Conservation (phyloP, 2,888 invertebrate genomes). For the Operophtera brumata region DNA sequence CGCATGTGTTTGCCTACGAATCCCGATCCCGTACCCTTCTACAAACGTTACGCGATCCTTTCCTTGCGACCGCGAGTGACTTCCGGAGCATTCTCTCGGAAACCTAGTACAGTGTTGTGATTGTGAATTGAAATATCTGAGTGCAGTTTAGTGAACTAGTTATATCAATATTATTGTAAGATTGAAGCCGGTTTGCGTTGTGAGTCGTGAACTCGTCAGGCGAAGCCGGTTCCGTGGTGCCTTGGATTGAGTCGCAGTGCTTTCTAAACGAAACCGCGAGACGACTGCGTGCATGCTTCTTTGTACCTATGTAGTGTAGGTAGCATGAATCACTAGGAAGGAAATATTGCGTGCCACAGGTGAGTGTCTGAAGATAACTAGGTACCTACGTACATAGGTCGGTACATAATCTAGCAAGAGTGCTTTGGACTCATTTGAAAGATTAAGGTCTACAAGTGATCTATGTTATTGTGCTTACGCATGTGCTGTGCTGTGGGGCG, state of each 20-base stretch:
- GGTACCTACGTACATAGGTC: too few relatives aligned
- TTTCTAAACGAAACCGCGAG: conserved; percentile 56
- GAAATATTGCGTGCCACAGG: conserved; percentile 45
- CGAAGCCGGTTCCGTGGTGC: conserved; percentile 55
- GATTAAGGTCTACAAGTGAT: too few relatives aligned
- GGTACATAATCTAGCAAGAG: not conserved
- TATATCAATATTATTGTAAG: conserved; percentile 43
- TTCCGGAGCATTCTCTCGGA: conserved; percentile 38
- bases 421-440: not conserved
- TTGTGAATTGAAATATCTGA: conserved; percentile 33
- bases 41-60: conserved; percentile 41
- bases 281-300: conserved; percentile 31
- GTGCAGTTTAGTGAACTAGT: conserved; percentile 35
- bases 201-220: conserved; percentile 34
- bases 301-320: too few relatives aligned
- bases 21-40: conserved; percentile 44
- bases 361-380: conserved; percentile 34
- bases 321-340: conserved; percentile 42
- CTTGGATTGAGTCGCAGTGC: conserved; percentile 43
- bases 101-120: conserved; percentile 40
- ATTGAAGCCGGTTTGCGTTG: conserved; percentile 54
- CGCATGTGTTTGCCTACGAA: not conserved
- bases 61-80: conserved; percentile 31
- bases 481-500: too few relatives aligned
- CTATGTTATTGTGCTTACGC: too few relatives aligned